Conservation (phyloP, 37 sponge, comb jelly and placozoan genomes). For the Diacarnus erythraeanus region DNA sequence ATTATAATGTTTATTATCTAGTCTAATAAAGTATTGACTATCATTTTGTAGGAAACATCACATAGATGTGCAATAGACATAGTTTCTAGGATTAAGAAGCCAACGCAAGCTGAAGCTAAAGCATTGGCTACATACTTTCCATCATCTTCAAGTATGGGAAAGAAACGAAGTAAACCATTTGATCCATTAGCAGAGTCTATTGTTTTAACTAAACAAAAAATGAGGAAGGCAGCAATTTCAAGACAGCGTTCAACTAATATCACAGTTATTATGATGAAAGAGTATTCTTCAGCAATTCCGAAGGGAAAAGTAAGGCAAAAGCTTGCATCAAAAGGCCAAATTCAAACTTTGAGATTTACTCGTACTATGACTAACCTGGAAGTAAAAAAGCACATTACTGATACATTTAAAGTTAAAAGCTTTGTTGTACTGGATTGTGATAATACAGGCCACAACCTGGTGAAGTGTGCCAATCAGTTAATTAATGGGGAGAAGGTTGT, state of each 20-base stretch:
- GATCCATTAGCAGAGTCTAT: neutral
- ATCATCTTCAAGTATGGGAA: neutral
- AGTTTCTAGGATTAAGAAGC: neutral
- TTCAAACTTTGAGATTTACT: neutral
- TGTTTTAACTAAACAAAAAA: neutral
- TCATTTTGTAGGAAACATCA: no score
- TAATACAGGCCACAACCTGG: neutral
- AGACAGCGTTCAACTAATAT: neutral
- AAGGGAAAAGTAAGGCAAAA: slow-evolving; percentile 5
- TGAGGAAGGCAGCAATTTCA: neutral
- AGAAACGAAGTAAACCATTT: neutral
- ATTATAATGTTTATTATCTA: no score
- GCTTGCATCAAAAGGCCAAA: neutral
- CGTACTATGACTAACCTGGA: neutral
- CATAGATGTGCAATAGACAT: no score
- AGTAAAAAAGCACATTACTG: neutral
- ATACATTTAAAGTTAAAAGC: neutral
- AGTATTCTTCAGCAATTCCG: neutral
- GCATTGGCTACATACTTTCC: slow-evolving; percentile 5
- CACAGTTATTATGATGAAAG: neutral
- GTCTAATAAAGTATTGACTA: no score
- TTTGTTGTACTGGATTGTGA: neutral
- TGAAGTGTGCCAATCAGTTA: neutral
- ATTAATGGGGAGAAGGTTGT: neutral
- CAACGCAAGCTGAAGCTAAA: slow-evolving; percentile 6